Evolutionary conservation across 2,888 invertebrate genomes (phyloP).

Genomic region (Arrhopalites spinosus): DNA sequence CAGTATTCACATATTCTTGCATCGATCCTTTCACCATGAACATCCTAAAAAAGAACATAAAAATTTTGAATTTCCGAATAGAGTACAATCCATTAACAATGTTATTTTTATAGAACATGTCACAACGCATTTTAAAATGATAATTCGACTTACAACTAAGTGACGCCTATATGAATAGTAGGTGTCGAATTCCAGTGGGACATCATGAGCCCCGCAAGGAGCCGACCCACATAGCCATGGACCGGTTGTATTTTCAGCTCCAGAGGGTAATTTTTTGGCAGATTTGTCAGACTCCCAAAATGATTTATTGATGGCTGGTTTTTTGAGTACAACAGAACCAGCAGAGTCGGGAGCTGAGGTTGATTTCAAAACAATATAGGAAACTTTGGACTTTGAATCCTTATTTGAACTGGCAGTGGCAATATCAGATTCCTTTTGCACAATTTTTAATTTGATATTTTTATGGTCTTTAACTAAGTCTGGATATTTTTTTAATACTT

Average conservation of each 20-base stretch:
- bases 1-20: conserved; percentile 79
- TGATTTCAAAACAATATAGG: conserved; percentile 62
- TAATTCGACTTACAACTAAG: conserved; percentile 60
- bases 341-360: conserved; percentile 46
- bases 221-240: conserved; percentile 77
- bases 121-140: no score
- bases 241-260: conserved; percentile 61
- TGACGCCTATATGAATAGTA: conserved; percentile 81
- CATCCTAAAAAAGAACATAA: conserved; percentile 40
- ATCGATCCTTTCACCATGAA: conserved; percentile 53
- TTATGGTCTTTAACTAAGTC: conserved; percentile 84
- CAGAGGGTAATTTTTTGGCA: conserved; percentile 53
- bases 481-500: conserved; percentile 85
- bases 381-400: conserved; percentile 60
- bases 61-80: not conserved
- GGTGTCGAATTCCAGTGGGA: conserved; percentile 72
- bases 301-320: conserved; percentile 37
- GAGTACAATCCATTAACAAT: no score
- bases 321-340: conserved; percentile 49
- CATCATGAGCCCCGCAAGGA: conserved; percentile 70
- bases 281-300: conserved; percentile 53
- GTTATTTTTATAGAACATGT: no score
- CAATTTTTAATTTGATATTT: conserved; percentile 83
- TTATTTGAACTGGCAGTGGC: conserved; percentile 33
- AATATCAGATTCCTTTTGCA: conserved; percentile 64